A percentile compares a stretch with the other conserved stretches of the same genome.
Evolutionary conservation across 2,797 vertebrate species (phyloP).

Genomic region (Chaetophractus vellerosus): DNA sequence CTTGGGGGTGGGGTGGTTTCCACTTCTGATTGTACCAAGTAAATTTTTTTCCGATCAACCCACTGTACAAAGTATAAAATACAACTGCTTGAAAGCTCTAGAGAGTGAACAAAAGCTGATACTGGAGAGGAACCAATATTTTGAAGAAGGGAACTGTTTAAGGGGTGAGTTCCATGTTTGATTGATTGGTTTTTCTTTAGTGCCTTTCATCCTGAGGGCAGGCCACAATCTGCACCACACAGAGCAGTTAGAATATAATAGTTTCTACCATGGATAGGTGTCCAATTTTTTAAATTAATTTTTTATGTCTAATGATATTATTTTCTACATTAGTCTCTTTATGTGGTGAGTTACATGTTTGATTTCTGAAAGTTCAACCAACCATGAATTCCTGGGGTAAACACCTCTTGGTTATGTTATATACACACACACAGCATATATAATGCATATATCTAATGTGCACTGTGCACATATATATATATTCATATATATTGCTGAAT

Average conservation of each 20-base stretch:
- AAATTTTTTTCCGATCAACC: neutral
- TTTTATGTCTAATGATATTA: constrained; percentile 17
- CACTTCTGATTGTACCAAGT: neutral
- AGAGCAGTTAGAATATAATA: neutral
- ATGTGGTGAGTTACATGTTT: neutral
- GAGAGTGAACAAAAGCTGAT: neutral
- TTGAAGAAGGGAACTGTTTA: neutral
- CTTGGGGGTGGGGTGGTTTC: neutral
- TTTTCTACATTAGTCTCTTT: constrained; percentile 28
- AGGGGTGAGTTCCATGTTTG: neutral
- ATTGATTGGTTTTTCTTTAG: neutral
- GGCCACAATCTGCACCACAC: neutral
- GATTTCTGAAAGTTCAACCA: constrained; percentile 8
- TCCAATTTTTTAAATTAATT: neutral
- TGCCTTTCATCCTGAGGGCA: neutral
- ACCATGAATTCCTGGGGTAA: neutral
- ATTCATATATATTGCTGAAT: neutral
- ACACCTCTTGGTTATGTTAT: neutral
- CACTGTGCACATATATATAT: too few relatives aligned
- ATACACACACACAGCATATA: too few relatives aligned
- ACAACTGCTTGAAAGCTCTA: neutral
- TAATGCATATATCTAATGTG: too few relatives aligned
- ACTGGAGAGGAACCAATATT: neutral
- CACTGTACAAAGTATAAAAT: neutral
- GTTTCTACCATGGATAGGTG: neutral